Evolutionary conservation across 2,888 invertebrate species (phyloP).

Genomic region (Plagodis pulveraria): DNA sequence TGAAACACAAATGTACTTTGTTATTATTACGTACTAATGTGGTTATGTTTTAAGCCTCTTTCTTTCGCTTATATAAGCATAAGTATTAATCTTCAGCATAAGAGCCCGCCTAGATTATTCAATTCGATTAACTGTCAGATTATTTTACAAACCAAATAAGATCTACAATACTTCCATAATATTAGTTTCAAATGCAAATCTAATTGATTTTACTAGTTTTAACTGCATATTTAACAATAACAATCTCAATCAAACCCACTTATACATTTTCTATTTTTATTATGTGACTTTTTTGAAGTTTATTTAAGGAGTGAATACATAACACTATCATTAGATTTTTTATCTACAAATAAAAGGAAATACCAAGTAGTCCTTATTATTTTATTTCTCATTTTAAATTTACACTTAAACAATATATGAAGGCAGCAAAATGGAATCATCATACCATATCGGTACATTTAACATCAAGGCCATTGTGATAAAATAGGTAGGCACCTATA

Average conservation of each 20-base stretch:
- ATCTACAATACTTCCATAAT: background rate
- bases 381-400: slow-evolving; percentile 56
- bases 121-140: too few species aligned
- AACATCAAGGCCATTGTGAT: slow-evolving; percentile 21
- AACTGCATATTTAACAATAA: slow-evolving; percentile 3
- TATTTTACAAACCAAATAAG: background rate
- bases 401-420: slow-evolving; percentile 59
- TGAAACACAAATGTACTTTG: too few species aligned
- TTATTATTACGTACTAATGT: too few species aligned
- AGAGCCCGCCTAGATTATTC: too few species aligned
- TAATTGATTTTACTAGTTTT: background rate
- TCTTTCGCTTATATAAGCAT: too few species aligned
- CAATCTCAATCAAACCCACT: too few species aligned
- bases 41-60: too few species aligned
- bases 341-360: slow-evolving; percentile 7
- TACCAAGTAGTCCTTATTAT: slow-evolving; percentile 25
- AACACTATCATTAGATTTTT: background rate
- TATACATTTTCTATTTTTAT: too few species aligned
- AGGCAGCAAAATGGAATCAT: slow-evolving; percentile 50
- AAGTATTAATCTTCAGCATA: too few species aligned
- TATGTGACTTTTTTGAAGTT: too few species aligned
- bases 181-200: background rate
- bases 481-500: slow-evolving; percentile 8
- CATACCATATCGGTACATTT: slow-evolving; percentile 27
- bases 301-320: too few species aligned